phyloP scores from a whole-genome alignment of 2,797 vertebrate species.

The Mus spretus region DNA sequence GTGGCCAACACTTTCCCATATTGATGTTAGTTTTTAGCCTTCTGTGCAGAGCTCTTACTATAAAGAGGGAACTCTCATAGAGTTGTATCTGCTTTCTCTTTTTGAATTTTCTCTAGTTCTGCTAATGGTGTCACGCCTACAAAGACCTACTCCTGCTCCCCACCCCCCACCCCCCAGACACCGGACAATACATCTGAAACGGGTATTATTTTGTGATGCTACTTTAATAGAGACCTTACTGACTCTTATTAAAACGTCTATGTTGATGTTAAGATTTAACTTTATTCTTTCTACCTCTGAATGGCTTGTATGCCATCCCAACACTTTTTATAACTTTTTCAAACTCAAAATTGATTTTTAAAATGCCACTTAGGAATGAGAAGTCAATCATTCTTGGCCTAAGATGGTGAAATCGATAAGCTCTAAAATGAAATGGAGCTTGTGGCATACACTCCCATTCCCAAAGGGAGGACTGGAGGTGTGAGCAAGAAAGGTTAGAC shows the following conservation, averaged over 20 bases:
- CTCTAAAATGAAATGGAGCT: not conserved
- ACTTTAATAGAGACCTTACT: conserved; percentile 6
- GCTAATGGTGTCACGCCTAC: not conserved
- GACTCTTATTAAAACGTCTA: conserved; percentile 52
- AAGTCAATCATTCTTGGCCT: conserved; percentile 27
- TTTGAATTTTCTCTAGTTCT: conserved; percentile 23
- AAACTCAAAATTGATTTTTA: conserved; percentile 42
- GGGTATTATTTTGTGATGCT: not conserved
- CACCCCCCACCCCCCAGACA: not conserved
- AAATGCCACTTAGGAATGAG: conserved; percentile 24
- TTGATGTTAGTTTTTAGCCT: conserved; percentile 23
- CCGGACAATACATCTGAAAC: conserved; percentile 15
- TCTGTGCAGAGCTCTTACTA: not conserved
- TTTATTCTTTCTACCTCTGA: conserved; percentile 20
- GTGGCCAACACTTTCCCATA: not conserved
- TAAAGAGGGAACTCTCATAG: conserved; percentile 26
- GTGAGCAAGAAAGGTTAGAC: not conserved
- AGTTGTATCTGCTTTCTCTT: not conserved
- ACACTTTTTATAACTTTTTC: conserved; percentile 53
- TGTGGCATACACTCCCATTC: not conserved
- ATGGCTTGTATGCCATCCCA: conserved; percentile 1
- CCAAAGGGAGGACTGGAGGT: not conserved
- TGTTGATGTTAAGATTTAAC: conserved; percentile 60
- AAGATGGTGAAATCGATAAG: conserved; percentile 41
- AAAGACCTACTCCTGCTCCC: not conserved